Evolutionary conservation across 1,140 invertebrate genomes (phyloP).

Genomic region (Achatina immaculata): DNA sequence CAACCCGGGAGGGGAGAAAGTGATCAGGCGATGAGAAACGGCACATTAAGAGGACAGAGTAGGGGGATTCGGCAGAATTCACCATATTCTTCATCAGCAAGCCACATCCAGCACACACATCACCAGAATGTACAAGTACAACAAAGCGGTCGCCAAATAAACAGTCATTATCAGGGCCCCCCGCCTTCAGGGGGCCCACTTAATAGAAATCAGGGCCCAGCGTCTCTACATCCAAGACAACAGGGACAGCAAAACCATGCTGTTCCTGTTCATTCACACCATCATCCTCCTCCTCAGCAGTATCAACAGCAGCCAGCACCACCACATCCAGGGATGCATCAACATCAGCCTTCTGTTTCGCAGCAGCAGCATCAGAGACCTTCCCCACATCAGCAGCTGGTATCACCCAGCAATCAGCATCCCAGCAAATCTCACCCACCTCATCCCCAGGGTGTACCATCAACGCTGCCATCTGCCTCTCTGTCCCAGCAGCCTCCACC

Average conservation of each 20-base stretch:
- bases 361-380: slow-evolving; percentile 9
- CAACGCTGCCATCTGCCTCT: slow-evolving; percentile 1
- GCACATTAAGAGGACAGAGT: background rate
- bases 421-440: slow-evolving; percentile 16
- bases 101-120: background rate
- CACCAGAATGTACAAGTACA: background rate
- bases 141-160: slow-evolving; percentile 8
- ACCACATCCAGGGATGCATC: background rate
- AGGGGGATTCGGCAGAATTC: slow-evolving; percentile 2
- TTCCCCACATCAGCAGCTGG: slow-evolving; percentile 12
- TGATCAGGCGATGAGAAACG: slow-evolving; percentile 20
- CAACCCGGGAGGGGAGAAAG: slow-evolving; percentile 9
- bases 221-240: background rate
- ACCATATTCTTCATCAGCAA: background rate
- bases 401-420: background rate
- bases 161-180: slow-evolving; percentile 26
- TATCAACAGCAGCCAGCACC: slow-evolving; percentile 15
- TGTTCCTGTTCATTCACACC: background rate
- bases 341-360: background rate
- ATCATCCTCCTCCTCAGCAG: slow-evolving; percentile 1
- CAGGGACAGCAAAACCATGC: slow-evolving; percentile 14
- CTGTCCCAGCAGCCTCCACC: slow-evolving; percentile 9
- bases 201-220: slow-evolving; percentile 22
- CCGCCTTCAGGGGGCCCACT: background rate
- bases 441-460: background rate